These are phyloP conservation scores for Xerus rutilus DNA, from an alignment of 2,797 vertebrate genomes.

Conservation along the genomic window DNA sequence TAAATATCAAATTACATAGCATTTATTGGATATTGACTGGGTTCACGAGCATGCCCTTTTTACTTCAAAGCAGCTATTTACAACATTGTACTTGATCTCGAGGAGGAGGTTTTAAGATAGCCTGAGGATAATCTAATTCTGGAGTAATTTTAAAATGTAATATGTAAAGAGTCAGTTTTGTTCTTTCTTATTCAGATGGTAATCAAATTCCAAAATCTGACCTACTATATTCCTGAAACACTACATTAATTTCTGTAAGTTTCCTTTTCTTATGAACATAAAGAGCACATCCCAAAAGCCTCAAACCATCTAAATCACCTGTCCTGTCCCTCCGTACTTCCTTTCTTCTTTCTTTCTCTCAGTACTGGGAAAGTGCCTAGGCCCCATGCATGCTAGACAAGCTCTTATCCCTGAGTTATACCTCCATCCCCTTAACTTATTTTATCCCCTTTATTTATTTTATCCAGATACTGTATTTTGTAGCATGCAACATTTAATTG, in stretches of 20 bases:
- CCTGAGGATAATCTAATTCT: not conserved
- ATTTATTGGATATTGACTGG: not conserved
- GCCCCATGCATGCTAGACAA: not conserved
- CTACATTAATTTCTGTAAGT: not conserved
- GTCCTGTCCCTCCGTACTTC: no score
- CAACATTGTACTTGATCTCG: not conserved
- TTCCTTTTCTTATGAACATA: not conserved
- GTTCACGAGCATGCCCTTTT: not conserved
- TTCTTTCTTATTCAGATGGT: not conserved
- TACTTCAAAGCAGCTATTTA: not conserved
- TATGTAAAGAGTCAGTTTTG: not conserved
- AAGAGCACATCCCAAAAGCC: not conserved
- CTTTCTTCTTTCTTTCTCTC: not conserved
- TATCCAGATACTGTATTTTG: not conserved
- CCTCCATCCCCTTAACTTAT: not conserved
- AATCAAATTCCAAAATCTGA: not conserved
- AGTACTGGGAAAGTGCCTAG: not conserved
- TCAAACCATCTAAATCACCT: not conserved
- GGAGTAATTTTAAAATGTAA: not conserved
- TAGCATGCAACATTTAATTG: not conserved
- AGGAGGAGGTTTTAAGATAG: not conserved
- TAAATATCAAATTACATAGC: not conserved
- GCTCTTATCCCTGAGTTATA: not conserved
- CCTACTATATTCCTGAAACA: not conserved
- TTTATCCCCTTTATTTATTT: constrained; percentile 56